Evolutionary conservation across 1,140 invertebrate species (phyloP).

Genomic region (Choristoneura fumiferana): DNA sequence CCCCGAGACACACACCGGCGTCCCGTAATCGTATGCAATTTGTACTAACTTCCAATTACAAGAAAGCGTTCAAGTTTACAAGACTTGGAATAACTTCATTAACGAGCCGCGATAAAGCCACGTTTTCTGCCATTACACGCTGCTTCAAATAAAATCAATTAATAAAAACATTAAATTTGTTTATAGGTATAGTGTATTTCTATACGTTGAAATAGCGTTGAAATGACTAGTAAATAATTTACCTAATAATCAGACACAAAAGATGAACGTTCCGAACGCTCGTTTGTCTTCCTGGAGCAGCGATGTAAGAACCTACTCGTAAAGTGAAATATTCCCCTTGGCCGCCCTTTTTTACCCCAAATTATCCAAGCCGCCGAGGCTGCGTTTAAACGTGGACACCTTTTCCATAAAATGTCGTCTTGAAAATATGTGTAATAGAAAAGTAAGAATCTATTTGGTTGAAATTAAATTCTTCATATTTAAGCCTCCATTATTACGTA

Average conservation of each 20-base stretch:
- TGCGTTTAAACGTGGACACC: conserved; percentile 21
- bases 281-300: conserved; percentile 31
- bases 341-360: conserved; percentile 34
- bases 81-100: conserved; percentile 14
- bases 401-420: neutral
- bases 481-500: too few species aligned
- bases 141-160: too few species aligned
- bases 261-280: conserved; percentile 25
- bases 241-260: neutral
- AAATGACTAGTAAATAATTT: too few species aligned
- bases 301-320: conserved; percentile 21
- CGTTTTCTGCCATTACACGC: too few species aligned
- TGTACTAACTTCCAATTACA: conserved; percentile 13
- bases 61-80: conserved; percentile 14
- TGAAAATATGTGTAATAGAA: neutral
- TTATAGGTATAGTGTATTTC: too few species aligned
- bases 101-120: neutral
- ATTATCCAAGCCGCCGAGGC: conserved; percentile 36
- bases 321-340: conserved; percentile 40
- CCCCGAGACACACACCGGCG: conserved; percentile 20
- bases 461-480: too few species aligned
- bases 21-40: conserved; percentile 8
- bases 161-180: too few species aligned
- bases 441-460: too few species aligned
- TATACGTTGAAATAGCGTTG: too few species aligned